These are phyloP conservation scores for western clawed frog (Xenopus tropicalis) DNA, from an alignment of 2,113 vertebrate species.

Conservation along the genomic window DNA sequence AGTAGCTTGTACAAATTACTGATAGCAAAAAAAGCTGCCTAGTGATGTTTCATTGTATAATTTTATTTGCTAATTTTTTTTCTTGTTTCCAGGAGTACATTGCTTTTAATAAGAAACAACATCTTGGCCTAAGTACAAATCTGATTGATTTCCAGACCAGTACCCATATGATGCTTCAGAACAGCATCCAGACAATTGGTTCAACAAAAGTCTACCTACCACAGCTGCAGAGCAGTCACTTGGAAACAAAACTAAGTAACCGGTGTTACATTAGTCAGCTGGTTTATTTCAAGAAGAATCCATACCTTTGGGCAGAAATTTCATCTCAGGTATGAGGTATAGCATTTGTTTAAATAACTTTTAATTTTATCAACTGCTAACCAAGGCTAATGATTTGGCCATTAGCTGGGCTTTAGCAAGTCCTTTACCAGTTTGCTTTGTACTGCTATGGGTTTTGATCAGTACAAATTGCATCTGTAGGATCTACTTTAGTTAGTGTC, in stretches of 20 bases:
- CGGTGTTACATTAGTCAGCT: constrained; percentile 61
- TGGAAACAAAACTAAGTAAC: constrained; percentile 4
- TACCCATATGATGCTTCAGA: constrained; percentile 25
- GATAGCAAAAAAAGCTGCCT: too few species aligned
- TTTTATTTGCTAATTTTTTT: constrained; percentile 1
- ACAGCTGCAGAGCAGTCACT: constrained; percentile 38
- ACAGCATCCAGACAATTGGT: constrained; percentile 47
- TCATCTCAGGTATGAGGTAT: constrained; percentile 56
- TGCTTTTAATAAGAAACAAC: constrained; percentile 26
- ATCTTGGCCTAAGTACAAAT: constrained; percentile 50
- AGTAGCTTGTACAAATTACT: too few species aligned
- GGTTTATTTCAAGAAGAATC: constrained; percentile 55
- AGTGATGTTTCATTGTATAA: too few species aligned
- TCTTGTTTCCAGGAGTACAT: constrained; percentile 57
- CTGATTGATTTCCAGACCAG: constrained; percentile 48
- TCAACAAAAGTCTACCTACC: constrained; percentile 58
- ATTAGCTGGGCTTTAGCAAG: too few species aligned
- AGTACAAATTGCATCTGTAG: too few species aligned
- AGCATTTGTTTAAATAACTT: too few species aligned
- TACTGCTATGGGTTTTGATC: too few species aligned
- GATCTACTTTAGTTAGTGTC: too few species aligned
- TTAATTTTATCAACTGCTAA: too few species aligned
- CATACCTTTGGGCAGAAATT: constrained; percentile 44
- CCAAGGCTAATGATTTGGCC: too few species aligned
- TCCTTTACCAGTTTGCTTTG: too few species aligned